phyloP scores from a whole-genome alignment of 2,797 vertebrate species.

The Florisuga fusca region DNA sequence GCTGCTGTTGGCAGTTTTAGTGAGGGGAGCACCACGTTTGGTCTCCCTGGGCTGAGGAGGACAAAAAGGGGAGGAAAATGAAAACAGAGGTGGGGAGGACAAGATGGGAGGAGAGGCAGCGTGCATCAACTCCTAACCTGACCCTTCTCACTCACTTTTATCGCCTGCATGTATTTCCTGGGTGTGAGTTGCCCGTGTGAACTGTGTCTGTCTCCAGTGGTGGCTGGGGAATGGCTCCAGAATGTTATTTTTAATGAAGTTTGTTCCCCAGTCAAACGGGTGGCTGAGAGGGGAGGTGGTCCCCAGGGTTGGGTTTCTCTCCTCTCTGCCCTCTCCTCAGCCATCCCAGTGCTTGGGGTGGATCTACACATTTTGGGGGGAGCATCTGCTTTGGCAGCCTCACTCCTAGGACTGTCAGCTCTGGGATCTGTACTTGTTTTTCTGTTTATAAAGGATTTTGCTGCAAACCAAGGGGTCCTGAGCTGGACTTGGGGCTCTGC shows the following conservation, averaged over 20 bases:
- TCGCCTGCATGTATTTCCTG: neutral
- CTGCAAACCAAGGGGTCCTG: neutral
- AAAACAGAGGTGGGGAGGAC: neutral
- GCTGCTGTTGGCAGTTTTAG: neutral
- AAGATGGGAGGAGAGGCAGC: neutral
- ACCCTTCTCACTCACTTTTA: neutral
- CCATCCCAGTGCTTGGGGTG: fast-evolving
- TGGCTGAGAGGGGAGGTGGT: neutral
- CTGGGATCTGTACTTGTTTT: neutral
- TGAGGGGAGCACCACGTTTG: neutral
- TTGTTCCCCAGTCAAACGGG: neutral
- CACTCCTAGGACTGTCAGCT: neutral
- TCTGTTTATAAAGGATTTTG: neutral
- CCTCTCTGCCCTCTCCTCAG: neutral
- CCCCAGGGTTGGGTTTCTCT: neutral
- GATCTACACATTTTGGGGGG: neutral
- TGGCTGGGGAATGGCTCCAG: neutral
- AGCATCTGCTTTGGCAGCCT: neutral
- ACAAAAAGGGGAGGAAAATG: neutral
- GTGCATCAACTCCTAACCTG: neutral
- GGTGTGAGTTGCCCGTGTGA: neutral
- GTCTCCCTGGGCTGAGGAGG: neutral
- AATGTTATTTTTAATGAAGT: neutral
- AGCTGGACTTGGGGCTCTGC: neutral
- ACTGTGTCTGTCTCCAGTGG: neutral